Evolutionary conservation across 1,140 invertebrate genomes (phyloP).

Genomic region (Dolichoris vasculosae): DNA sequence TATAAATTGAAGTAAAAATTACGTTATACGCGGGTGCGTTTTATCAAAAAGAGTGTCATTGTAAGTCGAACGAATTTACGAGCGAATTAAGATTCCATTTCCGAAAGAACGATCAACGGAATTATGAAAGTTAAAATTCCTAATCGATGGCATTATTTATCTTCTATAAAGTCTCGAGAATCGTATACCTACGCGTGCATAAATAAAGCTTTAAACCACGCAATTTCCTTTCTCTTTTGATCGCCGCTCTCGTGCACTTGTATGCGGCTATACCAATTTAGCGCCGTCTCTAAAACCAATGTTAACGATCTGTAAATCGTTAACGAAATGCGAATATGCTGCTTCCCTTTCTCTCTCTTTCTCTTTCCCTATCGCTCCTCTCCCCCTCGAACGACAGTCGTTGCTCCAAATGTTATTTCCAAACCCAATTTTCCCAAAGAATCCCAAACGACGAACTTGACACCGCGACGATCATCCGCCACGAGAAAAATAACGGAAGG

Average conservation of each 20-base stretch:
- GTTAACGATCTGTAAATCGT: constrained; percentile 32
- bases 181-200: constrained; percentile 11
- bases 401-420: background rate
- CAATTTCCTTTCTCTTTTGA: constrained; percentile 51
- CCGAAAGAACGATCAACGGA: background rate
- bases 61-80: background rate
- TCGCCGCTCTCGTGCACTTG: background rate
- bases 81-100: background rate
- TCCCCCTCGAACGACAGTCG: background rate
- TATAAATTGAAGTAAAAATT: too few species aligned
- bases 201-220: constrained; percentile 35
- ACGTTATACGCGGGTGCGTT: background rate
- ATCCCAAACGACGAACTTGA: background rate
- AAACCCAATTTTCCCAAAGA: background rate
- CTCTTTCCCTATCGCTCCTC: background rate
- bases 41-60: background rate
- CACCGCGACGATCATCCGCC: too few species aligned
- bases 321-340: background rate
- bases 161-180: constrained; percentile 19
- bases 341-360: background rate
- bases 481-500: background rate
- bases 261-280: constrained; percentile 6
- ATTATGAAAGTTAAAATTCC: constrained; percentile 38
- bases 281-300: constrained; percentile 19
- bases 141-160: constrained; percentile 29